These are phyloP conservation scores for Agrochola litura DNA, from an alignment of 2,888 invertebrate species.

Conservation along the genomic window DNA sequence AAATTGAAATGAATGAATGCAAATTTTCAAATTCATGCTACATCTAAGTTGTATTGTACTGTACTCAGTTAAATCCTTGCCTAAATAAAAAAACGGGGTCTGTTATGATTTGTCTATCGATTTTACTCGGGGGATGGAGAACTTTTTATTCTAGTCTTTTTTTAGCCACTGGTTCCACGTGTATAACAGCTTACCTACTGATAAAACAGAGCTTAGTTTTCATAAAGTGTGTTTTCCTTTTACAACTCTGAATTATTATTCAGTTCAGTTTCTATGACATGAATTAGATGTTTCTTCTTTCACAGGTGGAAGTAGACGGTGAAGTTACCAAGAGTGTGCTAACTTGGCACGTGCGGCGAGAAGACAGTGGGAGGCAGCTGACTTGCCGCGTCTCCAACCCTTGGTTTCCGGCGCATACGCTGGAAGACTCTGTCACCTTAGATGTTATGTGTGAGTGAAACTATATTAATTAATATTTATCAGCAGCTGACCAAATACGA, in stretches of 20 bases:
- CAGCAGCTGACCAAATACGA: too few relatives aligned
- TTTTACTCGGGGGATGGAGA: not conserved
- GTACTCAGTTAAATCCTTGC: not conserved
- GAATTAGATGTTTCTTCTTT: not conserved
- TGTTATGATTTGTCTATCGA: not conserved
- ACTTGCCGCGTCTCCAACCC: constrained; percentile 96
- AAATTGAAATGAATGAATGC: too few relatives aligned
- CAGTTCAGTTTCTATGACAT: not conserved
- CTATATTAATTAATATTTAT: not conserved
- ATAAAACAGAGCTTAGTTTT: not conserved
- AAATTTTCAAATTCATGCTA: too few relatives aligned
- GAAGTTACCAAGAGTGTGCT: constrained; percentile 94
- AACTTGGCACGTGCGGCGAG: constrained; percentile 93
- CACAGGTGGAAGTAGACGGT: constrained; percentile 91
- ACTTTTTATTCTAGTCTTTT: not conserved
- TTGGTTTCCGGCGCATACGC: constrained; percentile 95
- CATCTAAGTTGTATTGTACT: too few relatives aligned
- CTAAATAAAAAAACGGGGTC: not conserved
- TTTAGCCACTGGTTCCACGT: not conserved
- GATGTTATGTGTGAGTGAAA: constrained; percentile 95
- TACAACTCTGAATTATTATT: too few relatives aligned
- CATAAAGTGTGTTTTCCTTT: not conserved
- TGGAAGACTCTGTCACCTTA: constrained; percentile 94
- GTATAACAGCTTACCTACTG: not conserved
- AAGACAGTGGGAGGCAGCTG: constrained; percentile 95